Conservation (phyloP, 2,888 invertebrate species). For the Leucophenga montana region DNA sequence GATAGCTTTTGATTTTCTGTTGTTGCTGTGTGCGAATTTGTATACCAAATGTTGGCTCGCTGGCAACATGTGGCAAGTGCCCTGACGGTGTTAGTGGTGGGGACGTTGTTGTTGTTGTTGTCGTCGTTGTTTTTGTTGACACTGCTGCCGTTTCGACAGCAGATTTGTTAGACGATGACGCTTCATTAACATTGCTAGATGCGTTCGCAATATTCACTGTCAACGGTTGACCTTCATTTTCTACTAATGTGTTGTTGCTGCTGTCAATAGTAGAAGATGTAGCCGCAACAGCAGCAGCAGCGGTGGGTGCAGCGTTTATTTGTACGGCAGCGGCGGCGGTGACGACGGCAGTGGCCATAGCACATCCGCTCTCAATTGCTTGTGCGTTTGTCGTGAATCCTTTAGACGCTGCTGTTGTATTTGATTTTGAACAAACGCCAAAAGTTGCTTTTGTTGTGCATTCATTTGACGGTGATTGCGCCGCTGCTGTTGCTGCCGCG, state of each 20-base stretch:
- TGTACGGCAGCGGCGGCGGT: background rate
- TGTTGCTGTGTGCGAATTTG: constrained; percentile 61
- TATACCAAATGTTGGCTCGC: constrained; percentile 57
- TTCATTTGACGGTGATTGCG: constrained; percentile 38
- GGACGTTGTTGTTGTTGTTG: constrained; percentile 25
- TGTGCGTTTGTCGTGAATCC: constrained; percentile 33
- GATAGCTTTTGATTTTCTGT: constrained; percentile 60
- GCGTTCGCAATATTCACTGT: constrained; percentile 46
- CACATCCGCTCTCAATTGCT: constrained; percentile 16
- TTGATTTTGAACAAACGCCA: constrained; percentile 59
- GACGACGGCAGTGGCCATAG: too few relatives aligned
- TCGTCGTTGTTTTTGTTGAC: constrained; percentile 10
- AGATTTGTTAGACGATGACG: constrained; percentile 43
- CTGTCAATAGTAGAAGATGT: constrained; percentile 22
- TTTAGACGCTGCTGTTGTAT: constrained; percentile 41
- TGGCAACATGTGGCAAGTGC: constrained; percentile 47
- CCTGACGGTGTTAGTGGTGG: constrained; percentile 5
- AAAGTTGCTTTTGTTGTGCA: constrained; percentile 47
- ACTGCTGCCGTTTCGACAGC: constrained; percentile 52
- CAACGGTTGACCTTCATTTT: constrained; percentile 46
- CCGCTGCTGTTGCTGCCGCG: constrained; percentile 49
- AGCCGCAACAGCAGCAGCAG: background rate
- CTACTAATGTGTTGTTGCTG: constrained; percentile 32
- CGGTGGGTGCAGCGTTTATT: background rate
- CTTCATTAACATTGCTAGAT: constrained; percentile 34